phyloP scores from a whole-genome alignment of 2,888 invertebrate genomes.

The Nemurella pictetii region DNA sequence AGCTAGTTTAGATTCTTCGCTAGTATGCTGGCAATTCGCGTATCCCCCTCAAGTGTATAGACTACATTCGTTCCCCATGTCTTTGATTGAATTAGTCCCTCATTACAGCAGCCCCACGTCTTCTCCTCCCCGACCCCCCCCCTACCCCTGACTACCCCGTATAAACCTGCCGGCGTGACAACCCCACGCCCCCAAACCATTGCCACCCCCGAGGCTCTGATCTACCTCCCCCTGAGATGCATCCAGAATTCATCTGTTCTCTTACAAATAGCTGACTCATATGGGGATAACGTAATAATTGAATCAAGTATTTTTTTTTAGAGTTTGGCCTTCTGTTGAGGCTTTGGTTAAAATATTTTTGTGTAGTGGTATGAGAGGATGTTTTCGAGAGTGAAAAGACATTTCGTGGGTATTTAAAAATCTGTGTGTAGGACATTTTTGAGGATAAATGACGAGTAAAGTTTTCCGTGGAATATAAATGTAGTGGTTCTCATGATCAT shows the following conservation, averaged over 20 bases:
- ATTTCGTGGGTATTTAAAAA: no score
- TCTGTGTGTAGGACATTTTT: no score
- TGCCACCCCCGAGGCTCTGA: slow-evolving; percentile 20
- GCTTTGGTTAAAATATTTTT: neutral
- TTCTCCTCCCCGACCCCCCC: slow-evolving; percentile 31
- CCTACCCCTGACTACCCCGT: neutral
- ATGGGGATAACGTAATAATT: neutral
- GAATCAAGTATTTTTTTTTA: neutral
- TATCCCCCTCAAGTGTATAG: slow-evolving; percentile 15
- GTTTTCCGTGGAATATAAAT: no score
- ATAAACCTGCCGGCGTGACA: slow-evolving; percentile 4
- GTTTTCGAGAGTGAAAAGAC: no score
- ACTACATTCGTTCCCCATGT: slow-evolving; percentile 31
- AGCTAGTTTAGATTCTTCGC: neutral
- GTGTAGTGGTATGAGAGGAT: neutral
- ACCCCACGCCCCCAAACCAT: slow-evolving; percentile 6
- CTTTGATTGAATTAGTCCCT: slow-evolving; percentile 43
- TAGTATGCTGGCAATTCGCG: neutral
- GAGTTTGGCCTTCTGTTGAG: neutral
- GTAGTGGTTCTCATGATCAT: no score
- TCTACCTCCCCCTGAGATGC: slow-evolving; percentile 22
- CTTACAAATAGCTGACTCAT: slow-evolving; percentile 14
- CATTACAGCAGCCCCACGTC: slow-evolving; percentile 40
- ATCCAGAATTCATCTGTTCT: slow-evolving; percentile 19
- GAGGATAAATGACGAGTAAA: no score